Conservation (phyloP, 2,888 invertebrate genomes). For the Hirtodrosophila duncani region DNA sequence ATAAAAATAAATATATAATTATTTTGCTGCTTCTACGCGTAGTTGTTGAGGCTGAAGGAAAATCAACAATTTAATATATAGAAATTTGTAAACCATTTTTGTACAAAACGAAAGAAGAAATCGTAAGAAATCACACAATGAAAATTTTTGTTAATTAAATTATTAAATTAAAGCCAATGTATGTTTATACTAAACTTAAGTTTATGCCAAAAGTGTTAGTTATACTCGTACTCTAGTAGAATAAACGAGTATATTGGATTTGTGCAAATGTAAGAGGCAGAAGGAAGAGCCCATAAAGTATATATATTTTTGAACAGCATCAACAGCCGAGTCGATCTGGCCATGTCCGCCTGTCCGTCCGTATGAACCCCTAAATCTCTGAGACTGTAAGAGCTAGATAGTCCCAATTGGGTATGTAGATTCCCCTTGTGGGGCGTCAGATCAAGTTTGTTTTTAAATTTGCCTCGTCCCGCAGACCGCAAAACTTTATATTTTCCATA, state of each 20-base stretch:
- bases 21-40: constrained; percentile 35
- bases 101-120: constrained; percentile 41
- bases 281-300: constrained; percentile 40
- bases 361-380: no score
- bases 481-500: no score
- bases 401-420: no score
- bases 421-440: no score
- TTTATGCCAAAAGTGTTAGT: constrained; percentile 59
- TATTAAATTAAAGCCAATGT: constrained; percentile 33
- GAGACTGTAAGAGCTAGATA: no score
- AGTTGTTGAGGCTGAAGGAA: constrained; percentile 44
- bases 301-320: no score
- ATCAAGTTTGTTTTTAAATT: no score
- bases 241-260: no score
- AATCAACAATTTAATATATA: constrained; percentile 10
- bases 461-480: no score
- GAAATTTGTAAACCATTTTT: constrained; percentile 42
- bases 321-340: no score
- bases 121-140: constrained; percentile 1
- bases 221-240: constrained; percentile 27
- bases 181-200: constrained; percentile 51
- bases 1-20: constrained; percentile 13
- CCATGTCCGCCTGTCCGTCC: no score
- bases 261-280: constrained; percentile 22
- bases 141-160: not conserved